Conservation (phyloP, 2,113 vertebrate species). For the Rissa tridactyla region DNA sequence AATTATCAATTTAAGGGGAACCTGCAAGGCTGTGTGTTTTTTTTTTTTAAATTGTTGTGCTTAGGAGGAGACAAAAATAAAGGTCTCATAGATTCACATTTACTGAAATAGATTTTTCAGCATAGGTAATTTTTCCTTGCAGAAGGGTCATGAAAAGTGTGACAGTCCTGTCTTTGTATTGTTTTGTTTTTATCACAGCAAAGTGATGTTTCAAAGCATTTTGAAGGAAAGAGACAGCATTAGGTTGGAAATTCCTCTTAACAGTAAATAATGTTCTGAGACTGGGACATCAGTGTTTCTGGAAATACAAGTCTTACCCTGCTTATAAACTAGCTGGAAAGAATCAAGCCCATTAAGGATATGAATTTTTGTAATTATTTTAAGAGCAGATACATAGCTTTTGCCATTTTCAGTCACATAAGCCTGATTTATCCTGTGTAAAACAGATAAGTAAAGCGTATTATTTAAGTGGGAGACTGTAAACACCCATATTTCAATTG, state of each 20-base stretch:
- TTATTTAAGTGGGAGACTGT: neutral
- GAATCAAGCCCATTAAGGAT: neutral
- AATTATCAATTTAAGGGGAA: neutral
- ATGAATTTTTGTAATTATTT: neutral
- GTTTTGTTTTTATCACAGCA: neutral
- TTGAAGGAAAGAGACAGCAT: neutral
- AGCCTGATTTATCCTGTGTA: neutral
- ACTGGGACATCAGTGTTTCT: neutral
- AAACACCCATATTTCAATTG: neutral
- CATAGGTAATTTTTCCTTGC: neutral
- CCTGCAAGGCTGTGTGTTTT: neutral
- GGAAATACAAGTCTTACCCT: neutral
- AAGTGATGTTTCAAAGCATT: neutral
- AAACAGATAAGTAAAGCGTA: neutral
- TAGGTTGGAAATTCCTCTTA: neutral
- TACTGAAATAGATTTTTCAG: neutral
- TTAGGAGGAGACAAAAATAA: neutral
- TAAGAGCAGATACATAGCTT: neutral
- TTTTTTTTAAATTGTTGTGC: neutral
- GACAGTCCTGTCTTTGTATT: neutral
- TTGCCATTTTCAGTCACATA: neutral
- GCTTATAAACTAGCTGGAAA: neutral
- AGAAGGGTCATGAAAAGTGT: neutral
- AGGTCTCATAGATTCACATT: neutral
- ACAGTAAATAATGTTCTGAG: neutral